phyloP scores from a whole-genome alignment of 2,888 invertebrate genomes.

The Ichneumon xanthorius region DNA sequence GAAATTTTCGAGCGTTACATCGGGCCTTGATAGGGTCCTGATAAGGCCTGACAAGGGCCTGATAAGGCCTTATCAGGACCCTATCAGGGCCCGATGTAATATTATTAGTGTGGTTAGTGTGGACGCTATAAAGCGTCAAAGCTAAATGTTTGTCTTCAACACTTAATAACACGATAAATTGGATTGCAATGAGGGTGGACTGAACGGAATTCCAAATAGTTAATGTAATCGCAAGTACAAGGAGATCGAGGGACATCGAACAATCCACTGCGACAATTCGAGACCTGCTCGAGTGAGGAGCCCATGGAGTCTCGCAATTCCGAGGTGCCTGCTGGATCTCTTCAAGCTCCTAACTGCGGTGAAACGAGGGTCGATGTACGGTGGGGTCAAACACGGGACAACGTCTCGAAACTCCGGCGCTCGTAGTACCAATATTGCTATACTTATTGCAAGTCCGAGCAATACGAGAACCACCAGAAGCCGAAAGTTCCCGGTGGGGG shows the following conservation, averaged over 20 bases:
- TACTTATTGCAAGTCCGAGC: conserved; percentile 15
- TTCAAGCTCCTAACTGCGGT: conserved; percentile 45
- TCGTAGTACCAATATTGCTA: conserved; percentile 7
- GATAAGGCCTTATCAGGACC: too few relatives aligned
- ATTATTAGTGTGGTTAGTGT: neutral
- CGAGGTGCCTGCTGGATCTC: conserved; percentile 42
- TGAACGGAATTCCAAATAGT: conserved; percentile 15
- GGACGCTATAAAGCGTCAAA: neutral
- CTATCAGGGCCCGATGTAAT: too few relatives aligned
- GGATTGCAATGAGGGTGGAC: neutral
- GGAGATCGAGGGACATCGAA: conserved; percentile 23
- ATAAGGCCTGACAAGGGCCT: too few relatives aligned
- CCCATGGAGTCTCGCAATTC: conserved; percentile 48
- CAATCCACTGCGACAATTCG: neutral
- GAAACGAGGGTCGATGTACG: conserved; percentile 65
- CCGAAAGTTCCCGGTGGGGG: conserved; percentile 73
- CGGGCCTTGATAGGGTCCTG: too few relatives aligned
- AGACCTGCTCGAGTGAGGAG: conserved; percentile 29
- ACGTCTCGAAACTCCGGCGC: conserved; percentile 70
- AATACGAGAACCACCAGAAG: conserved; percentile 36
- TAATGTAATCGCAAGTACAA: conserved; percentile 18
- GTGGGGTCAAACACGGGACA: conserved; percentile 74
- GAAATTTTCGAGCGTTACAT: too few relatives aligned
- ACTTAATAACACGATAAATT: neutral
- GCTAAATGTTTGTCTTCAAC: neutral